Evolutionary conservation across 2,797 vertebrate species (phyloP).

Genomic region (Danio choprae): DNA sequence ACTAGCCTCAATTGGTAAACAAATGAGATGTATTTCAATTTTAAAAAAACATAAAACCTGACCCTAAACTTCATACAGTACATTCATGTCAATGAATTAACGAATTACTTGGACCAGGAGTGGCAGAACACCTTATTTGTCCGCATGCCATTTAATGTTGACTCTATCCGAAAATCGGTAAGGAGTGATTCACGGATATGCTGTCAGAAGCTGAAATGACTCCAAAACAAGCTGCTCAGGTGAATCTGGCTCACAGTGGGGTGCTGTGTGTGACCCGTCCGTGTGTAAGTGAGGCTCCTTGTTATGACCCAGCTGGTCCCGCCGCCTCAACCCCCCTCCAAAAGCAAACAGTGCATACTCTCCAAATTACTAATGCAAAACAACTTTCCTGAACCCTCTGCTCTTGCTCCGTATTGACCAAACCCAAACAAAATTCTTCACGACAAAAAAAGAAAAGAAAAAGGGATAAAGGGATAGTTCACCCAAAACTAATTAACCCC

Average conservation of each 20-base stretch:
- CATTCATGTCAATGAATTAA: neutral
- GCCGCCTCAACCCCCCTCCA: constrained; percentile 11
- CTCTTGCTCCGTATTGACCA: neutral
- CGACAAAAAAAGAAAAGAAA: neutral
- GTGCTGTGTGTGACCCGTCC: constrained; percentile 41
- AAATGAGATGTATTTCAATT: neutral
- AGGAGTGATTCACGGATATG: constrained; percentile 6
- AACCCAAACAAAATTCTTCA: neutral
- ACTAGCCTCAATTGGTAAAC: neutral
- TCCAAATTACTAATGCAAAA: constrained; percentile 37
- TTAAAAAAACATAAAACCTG: neutral
- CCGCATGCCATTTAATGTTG: neutral
- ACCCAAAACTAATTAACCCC: too few relatives aligned
- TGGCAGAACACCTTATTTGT: neutral
- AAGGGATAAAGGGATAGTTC: neutral
- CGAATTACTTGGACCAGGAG: neutral
- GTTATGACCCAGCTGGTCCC: constrained; percentile 41
- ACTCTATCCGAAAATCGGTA: neutral
- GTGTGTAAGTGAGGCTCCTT: constrained; percentile 47
- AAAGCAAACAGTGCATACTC: constrained; percentile 47
- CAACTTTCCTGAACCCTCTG: constrained; percentile 13
- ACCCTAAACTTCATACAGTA: neutral
- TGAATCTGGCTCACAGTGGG: constrained; percentile 40
- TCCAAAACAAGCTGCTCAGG: constrained; percentile 32
- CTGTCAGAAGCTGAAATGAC: constrained; percentile 1